Percentiles rank a stretch among this genome's conserved stretches.
Conservation (phyloP, 2,888 invertebrate species). For the Zygogramma bicolorata region DNA sequence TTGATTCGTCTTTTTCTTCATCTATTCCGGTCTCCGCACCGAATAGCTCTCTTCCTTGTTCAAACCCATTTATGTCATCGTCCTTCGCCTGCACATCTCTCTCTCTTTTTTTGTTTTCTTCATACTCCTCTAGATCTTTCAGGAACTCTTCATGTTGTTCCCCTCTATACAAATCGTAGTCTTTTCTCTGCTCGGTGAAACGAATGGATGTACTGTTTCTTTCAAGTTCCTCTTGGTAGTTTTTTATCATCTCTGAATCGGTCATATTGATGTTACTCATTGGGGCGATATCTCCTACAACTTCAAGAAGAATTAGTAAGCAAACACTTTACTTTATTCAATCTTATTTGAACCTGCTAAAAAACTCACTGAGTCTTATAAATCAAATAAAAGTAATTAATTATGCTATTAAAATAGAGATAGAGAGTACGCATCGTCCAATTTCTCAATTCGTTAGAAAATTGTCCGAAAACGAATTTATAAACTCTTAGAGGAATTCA, state of each 20-base stretch:
- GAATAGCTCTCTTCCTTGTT: neutral
- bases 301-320: neutral
- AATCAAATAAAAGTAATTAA: no score
- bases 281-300: slow-evolving; percentile 8
- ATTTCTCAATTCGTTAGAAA: no score
- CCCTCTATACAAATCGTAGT: slow-evolving; percentile 41
- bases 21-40: no score
- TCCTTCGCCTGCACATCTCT: neutral
- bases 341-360: no score
- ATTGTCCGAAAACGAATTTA: no score
- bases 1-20: neutral
- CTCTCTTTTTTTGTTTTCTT: neutral
- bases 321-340: no score
- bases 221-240: slow-evolving; percentile 19
- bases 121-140: slow-evolving; percentile 33
- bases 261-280: slow-evolving; percentile 3
- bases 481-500: no score
- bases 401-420: no score
- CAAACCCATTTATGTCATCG: neutral
- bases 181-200: slow-evolving; percentile 40
- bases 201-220: slow-evolving; percentile 19
- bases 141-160: slow-evolving; percentile 31
- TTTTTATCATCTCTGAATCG: slow-evolving; percentile 17
- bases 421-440: no score
- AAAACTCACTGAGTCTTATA: no score